These are phyloP conservation scores for Echiichthys vipera DNA, from an alignment of 2,797 vertebrate genomes.

Conservation along the genomic window DNA sequence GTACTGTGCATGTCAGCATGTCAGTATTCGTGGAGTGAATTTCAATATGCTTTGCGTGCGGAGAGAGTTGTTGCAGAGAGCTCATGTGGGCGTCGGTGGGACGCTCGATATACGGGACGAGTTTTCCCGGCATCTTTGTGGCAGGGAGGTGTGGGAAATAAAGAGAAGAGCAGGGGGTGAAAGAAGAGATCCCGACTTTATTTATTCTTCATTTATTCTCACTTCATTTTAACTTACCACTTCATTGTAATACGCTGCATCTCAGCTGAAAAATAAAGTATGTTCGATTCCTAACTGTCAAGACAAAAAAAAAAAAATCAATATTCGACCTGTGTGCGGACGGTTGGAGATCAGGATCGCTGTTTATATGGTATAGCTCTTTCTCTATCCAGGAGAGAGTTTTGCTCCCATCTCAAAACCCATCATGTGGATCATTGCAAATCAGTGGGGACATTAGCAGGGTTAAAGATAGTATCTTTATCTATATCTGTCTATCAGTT, in stretches of 20 bases:
- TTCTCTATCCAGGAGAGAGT: not conserved
- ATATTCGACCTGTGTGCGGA: not conserved
- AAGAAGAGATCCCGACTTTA: not conserved
- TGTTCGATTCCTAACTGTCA: not conserved
- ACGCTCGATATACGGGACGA: conserved; percentile 45
- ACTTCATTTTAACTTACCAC: not conserved
- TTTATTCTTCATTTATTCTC: not conserved
- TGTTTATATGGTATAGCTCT: not conserved
- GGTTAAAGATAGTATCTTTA: too few species aligned
- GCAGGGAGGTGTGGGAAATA: conserved; percentile 7
- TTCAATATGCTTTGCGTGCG: conserved; percentile 61
- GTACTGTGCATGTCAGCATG: too few species aligned
- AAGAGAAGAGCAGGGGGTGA: not conserved
- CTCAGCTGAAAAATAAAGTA: conserved; percentile 8
- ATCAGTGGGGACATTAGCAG: not conserved
- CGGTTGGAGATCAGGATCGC: not conserved
- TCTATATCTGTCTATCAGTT: too few species aligned
- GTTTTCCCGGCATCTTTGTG: conserved; percentile 24
- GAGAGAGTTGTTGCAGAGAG: conserved; percentile 63
- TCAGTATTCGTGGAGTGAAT: conserved; percentile 76
- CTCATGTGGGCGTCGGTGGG: conserved; percentile 54
- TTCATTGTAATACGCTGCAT: not conserved
- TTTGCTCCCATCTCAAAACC: not conserved
- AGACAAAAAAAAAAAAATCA: not conserved
- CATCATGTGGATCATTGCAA: not conserved